Percentiles rank a stretch among this genome's conserved stretches.
Evolutionary conservation across 2,888 invertebrate genomes (phyloP).

Genomic region (Drosophila rubida): DNA sequence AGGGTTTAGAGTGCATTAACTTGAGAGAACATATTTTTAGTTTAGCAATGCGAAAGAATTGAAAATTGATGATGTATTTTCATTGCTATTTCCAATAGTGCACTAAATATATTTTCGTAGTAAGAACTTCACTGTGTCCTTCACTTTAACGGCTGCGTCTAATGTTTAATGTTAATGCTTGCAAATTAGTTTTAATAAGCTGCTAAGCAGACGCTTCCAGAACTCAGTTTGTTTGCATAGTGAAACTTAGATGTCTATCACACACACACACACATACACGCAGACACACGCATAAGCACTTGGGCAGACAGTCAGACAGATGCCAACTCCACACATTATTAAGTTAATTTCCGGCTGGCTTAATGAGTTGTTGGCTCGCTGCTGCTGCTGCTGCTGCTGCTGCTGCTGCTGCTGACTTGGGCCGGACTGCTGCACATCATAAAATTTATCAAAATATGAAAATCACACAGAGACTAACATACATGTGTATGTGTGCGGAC

Average conservation of each 20-base stretch:
- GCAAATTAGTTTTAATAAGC: neutral
- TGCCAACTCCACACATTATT: constrained; percentile 53
- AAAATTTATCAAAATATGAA: constrained; percentile 74
- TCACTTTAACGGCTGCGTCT: too few relatives aligned
- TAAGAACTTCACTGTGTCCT: too few relatives aligned
- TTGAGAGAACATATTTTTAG: too few relatives aligned
- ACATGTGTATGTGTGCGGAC: neutral
- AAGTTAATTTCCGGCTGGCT: constrained; percentile 71
- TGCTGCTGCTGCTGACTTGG: too few relatives aligned
- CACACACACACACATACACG: neutral
- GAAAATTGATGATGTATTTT: too few relatives aligned
- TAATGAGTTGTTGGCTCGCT: constrained; percentile 49
- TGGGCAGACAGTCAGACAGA: constrained; percentile 17
- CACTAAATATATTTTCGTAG: too few relatives aligned
- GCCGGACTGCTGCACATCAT: constrained; percentile 66
- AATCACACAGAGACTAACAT: constrained; percentile 51
- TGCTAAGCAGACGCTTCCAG: neutral
- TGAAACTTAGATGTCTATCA: constrained; percentile 10
- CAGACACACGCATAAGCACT: neutral
- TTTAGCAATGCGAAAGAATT: too few relatives aligned
- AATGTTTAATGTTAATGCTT: too few relatives aligned
- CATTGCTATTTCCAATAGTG: too few relatives aligned
- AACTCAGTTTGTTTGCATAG: constrained; percentile 3
- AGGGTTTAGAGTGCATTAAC: too few relatives aligned
- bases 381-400: too few relatives aligned